These are phyloP conservation scores for Lagenorhynchus albirostris DNA, from an alignment of 2,113 vertebrate species.

Conservation along the genomic window DNA sequence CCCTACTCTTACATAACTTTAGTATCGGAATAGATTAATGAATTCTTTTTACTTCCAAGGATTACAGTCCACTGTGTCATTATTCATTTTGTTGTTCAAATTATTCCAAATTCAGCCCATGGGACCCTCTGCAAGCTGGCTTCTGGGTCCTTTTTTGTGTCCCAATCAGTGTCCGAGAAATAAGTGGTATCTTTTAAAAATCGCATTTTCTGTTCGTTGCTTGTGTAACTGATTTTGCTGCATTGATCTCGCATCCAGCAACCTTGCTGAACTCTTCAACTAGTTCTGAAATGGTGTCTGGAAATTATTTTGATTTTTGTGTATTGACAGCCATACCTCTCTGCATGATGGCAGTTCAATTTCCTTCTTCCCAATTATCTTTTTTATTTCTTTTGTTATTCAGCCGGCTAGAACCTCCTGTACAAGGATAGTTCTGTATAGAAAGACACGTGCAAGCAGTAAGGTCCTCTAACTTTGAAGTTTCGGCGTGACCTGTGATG, in stretches of 20 bases:
- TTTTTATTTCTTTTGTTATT: background rate
- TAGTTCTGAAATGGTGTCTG: background rate
- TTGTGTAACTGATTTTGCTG: background rate
- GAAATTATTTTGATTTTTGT: background rate
- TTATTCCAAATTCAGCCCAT: background rate
- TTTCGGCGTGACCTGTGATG: background rate
- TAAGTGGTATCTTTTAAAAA: background rate
- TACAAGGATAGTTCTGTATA: background rate
- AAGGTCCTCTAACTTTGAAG: background rate
- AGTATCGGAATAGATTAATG: background rate
- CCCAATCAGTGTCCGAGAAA: background rate
- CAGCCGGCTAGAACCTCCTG: background rate
- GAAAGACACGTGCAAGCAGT: background rate
- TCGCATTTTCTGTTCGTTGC: background rate
- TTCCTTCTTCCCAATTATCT: background rate
- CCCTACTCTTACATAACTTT: background rate
- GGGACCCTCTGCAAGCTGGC: background rate
- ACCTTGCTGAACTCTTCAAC: background rate
- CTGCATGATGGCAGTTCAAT: background rate
- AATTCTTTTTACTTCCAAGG: background rate
- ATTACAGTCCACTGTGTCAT: background rate
- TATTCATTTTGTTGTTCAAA: background rate
- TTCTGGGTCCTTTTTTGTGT: background rate
- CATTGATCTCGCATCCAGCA: fast-evolving
- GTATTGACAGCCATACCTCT: background rate